These are phyloP conservation scores for Dryococelus australis DNA, from an alignment of 2,888 invertebrate genomes.

Conservation along the genomic window DNA sequence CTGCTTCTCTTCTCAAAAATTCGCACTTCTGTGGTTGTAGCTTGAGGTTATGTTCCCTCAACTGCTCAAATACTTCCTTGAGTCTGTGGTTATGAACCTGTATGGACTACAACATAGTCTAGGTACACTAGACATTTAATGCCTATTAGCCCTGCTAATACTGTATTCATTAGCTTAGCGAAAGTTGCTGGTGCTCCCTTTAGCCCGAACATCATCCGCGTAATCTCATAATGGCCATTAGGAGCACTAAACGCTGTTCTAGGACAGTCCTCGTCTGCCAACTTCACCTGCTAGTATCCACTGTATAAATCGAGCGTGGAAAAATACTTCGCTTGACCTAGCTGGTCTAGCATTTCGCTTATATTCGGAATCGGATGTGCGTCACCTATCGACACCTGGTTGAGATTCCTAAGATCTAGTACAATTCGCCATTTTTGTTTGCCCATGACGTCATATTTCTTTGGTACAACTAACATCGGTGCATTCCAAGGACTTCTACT, in stretches of 20 bases:
- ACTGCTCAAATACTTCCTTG: constrained; percentile 34
- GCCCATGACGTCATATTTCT: constrained; percentile 22
- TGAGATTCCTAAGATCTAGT: background rate
- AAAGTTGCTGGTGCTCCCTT: constrained; percentile 13
- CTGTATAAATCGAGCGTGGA: constrained; percentile 11
- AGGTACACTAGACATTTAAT: background rate
- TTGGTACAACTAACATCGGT: too few relatives aligned
- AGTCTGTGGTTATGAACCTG: constrained; percentile 25
- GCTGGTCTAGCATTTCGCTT: background rate
- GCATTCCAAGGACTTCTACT: too few relatives aligned
- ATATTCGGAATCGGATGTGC: constrained; percentile 23
- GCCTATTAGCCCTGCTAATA: background rate
- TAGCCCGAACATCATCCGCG: background rate
- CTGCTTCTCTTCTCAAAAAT: constrained; percentile 36
- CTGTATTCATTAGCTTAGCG: background rate
- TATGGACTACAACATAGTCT: background rate
- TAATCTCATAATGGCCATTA: background rate
- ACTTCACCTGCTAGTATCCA: constrained; percentile 26
- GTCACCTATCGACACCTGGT: too few relatives aligned
- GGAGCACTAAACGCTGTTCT: constrained; percentile 30
- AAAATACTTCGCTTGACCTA: constrained; percentile 26
- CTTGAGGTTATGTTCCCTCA: too few relatives aligned
- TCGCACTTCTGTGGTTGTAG: constrained; percentile 42
- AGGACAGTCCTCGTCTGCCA: background rate
- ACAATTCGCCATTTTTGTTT: background rate